Base-by-base conservation (phyloP, 1,140 invertebrate species). In the Samia ricini region DNA sequence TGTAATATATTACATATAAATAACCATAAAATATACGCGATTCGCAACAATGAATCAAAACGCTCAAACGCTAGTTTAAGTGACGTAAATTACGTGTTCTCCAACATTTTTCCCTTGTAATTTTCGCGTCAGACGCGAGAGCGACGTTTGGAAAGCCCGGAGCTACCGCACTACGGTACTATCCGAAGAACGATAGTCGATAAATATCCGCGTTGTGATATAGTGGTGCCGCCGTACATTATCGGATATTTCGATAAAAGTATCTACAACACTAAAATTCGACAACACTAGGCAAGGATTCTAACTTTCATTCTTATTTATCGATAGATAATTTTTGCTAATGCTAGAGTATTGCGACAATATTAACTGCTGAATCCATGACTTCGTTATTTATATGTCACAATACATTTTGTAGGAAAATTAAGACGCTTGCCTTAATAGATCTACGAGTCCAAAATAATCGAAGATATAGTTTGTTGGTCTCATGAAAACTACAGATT, bases 51-150 rank as follows among this genome's bases (percentile, higher is more conserved):
- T 42, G 33, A 42, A 42, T 52, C 19, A 59, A 19, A 0, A 10
- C 20, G 18, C 21, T 23, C 10, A 24, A 15, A 50, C 23, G 71
- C 70, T 68, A 42, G 60, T 61, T 26, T 22, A 59, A 63, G 64
- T 69, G 72, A 79, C 70, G 74, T 59, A 76, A 77, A 81, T 79
- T 79, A 63, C 68, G 66, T 75, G 56, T 68, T 74, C 66, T 71
- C 71, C 63, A 60, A 60, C 61, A 68, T 74, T 78, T 83, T 79
- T 81, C 74, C 77, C 71, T 68, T 69, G 73, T 74, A 81, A 81
- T 83, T 78, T 81, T 77, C 75, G 61, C 71, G 74, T 81, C 74
- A 72, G 57, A 68, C 56, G 7, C 51, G 63, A 60, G 50, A 72
- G 68, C 62, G 26, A 29, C 56, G 64, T 42, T 66, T 64, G 59